Conservation (phyloP, 2,797 vertebrate species). For the Cuculus canorus region DNA sequence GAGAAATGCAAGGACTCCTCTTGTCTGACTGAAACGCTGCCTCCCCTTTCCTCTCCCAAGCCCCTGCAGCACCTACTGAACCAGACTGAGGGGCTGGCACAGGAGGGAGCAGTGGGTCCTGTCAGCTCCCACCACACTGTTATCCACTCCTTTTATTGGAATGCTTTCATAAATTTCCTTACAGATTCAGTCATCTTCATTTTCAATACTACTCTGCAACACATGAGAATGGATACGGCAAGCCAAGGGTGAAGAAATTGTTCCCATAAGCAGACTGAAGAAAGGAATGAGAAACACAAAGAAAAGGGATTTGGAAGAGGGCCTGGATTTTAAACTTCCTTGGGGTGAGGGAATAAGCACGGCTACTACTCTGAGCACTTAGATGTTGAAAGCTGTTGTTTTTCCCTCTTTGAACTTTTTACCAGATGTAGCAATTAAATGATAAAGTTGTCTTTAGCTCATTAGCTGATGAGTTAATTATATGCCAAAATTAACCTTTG, state of each 20-base stretch:
- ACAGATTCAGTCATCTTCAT: not conserved
- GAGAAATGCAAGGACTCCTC: accelerated
- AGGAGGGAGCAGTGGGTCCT: not conserved
- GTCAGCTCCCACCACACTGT: not conserved
- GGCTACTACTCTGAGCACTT: not conserved
- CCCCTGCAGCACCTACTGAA: not conserved
- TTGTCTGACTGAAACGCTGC: not conserved
- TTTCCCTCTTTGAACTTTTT: constrained; percentile 65
- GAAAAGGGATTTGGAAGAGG: constrained; percentile 41
- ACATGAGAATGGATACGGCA: not conserved
- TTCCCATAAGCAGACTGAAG: not conserved
- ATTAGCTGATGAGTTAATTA: constrained; percentile 66
- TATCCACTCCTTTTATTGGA: not conserved
- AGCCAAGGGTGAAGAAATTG: not conserved
- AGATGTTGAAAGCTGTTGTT: constrained; percentile 57
- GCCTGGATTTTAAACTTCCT: constrained; percentile 51
- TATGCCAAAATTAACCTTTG: constrained; percentile 65
- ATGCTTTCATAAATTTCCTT: not conserved
- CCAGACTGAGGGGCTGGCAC: not conserved
- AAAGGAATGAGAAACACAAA: constrained; percentile 36
- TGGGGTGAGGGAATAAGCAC: constrained; percentile 39
- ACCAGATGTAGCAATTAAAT: constrained; percentile 63
- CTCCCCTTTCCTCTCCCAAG: not conserved
- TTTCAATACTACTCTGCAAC: not conserved
- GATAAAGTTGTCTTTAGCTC: constrained; percentile 64